Evolutionary conservation across 2,888 invertebrate species (phyloP), one percentile per base, ranked within the genome.

Genomic region (Ophion ventricosus): DNA sequence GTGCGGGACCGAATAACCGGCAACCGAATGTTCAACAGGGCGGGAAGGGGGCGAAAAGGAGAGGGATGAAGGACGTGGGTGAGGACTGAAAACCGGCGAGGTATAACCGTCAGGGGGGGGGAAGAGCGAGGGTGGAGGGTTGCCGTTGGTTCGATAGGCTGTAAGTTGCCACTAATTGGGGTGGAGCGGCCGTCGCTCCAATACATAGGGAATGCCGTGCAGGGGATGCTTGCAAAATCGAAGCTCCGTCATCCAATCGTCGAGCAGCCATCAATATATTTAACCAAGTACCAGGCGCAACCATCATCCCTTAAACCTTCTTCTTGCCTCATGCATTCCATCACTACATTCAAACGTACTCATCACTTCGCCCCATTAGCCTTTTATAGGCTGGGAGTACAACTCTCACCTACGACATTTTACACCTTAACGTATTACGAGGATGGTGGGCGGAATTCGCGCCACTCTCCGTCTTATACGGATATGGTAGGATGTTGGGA

Each of bases 111-210:
- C 25, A n/a, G n/a, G 17, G 56, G 66, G 69, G 69, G 83, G 57
- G 66, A 43, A 61, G 72, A 56, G 54, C 69, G 70, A 88, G 66
- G 72, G 80, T 57, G 57, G 72, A 80, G 79, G 73, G 25, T 80
- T 80, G 66, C 49, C 64, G 80, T 66, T 72, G 80, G 72, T 80
- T 80, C 80, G 80, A 80, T 80, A 88, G 86, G 89, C 86, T 87
- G 86, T 88, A 89, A 90, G 90, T 88, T 88, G 88, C 89, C 91
- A 88, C 92, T 92, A 92, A 92, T 92, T 91, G 91, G 91, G 90
- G 90, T 89, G 89, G 86, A 86, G 78, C 76, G 80, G 85, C 80
- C 78, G 74, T 63, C 66, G 75, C 75, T 75, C 69, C 67, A 82
- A 77, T 61, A 61, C 77, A 77, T 75, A 43, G 40, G 80, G 67